Evolutionary conservation across 2,888 invertebrate species (phyloP), one percentile per base, ranked within the genome.

Genomic region (Ophion costatus): DNA sequence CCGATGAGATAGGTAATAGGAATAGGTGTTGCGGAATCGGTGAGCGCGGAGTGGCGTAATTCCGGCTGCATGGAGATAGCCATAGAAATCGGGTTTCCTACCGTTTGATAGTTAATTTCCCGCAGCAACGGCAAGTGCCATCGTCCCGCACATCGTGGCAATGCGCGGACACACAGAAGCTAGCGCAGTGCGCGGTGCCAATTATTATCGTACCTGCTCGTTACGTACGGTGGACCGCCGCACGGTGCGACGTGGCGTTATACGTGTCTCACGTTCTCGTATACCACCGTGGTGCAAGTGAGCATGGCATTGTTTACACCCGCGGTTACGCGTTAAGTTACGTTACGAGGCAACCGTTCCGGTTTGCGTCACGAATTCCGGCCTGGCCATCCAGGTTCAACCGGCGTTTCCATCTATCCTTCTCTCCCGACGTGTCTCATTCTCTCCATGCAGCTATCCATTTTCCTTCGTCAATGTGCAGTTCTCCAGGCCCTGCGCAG

Each of bases 141-240:
- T 56, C 61, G 33, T 61, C 24, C 45, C 61, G 56, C 11, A 63
- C 56, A 74, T 33, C 63, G 22, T 42, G 67, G 59, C 22, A 71
- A 71, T 38, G 38, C 51, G 17, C 17, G 51, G 51, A 59, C 73
- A 57, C 70, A 67, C 38, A 57, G 14, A 57, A n/a, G 57, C 61
- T 38, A 42, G 38, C 51, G 5, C 24, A 17, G 17, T 59, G 29
- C 73, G 66, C 73, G 66, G 71, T 74, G 82, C 83, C 79, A 85
- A 78, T 87, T 89, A 89, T 90, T 89, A 90, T 89, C 88, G 89
- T 88, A 87, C 87, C 88, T 87, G 87, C 88, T 86, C 88, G 88
- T 88, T 89, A 86, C 84, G 82, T 87, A 84, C 83, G 73, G 82
- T 77, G 74, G 67, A 85, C 84, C 51, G 14, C 78, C 82, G 22